Conservation (phyloP, 2,797 vertebrate species). For the Emys orbicularis region DNA sequence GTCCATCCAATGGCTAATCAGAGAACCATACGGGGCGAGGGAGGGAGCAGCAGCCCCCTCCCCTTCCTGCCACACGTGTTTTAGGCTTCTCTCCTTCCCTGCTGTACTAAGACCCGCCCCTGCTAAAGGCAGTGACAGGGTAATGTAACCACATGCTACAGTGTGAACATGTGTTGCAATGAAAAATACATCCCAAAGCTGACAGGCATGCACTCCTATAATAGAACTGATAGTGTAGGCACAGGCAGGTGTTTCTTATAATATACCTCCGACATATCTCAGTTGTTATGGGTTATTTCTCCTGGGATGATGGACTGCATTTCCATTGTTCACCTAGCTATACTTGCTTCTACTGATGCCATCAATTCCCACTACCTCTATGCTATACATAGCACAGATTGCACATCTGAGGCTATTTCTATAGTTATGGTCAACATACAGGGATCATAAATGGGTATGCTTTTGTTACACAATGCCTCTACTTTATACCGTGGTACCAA, state of each 20-base stretch:
- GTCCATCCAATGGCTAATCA: neutral
- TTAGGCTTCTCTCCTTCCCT: neutral
- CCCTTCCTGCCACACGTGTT: neutral
- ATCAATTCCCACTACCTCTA: neutral
- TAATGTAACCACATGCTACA: neutral
- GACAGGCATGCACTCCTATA: neutral
- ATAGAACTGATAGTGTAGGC: neutral
- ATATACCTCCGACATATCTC: neutral
- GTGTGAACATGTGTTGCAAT: conserved; percentile 2
- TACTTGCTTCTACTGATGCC: neutral
- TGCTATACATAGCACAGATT: neutral
- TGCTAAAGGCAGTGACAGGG: neutral
- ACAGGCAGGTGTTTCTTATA: neutral
- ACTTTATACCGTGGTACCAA: neutral
- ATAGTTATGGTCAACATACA: neutral
- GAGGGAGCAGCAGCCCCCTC: neutral
- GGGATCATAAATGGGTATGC: neutral
- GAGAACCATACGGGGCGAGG: neutral
- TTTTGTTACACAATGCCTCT: neutral
- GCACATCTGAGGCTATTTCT: neutral
- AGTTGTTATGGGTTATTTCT: neutral
- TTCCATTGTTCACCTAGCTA: neutral
- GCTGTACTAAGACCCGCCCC: neutral
- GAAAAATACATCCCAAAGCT: neutral
- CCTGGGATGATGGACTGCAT: neutral